Evolutionary conservation across 1,140 invertebrate genomes (phyloP).

Genomic region (Apis mellifera): DNA sequence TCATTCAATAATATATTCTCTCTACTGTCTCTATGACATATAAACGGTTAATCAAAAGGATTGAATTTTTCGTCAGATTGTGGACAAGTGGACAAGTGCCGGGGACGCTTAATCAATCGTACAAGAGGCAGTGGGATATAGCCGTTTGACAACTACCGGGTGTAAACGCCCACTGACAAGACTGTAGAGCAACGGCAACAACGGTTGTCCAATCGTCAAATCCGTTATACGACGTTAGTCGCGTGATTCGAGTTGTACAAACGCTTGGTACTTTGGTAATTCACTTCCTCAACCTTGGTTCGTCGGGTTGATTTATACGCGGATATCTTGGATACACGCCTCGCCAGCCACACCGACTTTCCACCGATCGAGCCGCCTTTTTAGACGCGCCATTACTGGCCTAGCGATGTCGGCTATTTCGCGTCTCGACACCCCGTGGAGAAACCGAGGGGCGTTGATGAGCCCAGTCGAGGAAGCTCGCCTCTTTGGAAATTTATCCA

Average conservation of each 20-base stretch:
- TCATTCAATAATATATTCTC: too few species aligned
- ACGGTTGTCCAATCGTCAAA: slow-evolving; percentile 54
- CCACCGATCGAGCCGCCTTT: neutral
- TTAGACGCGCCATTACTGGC: too few species aligned
- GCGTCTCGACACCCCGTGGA: neutral
- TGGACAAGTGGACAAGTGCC: slow-evolving; percentile 47
- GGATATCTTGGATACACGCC: neutral
- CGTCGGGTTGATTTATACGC: slow-evolving; percentile 40
- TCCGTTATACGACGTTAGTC: slow-evolving; percentile 46
- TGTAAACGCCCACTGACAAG: slow-evolving; percentile 53
- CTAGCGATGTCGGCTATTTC: neutral
- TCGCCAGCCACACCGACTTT: neutral
- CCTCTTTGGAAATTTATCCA: neutral
- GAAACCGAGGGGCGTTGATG: slow-evolving; percentile 18
- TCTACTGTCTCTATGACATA: too few species aligned
- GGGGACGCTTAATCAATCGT: slow-evolving; percentile 44
- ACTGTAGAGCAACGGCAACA: slow-evolving; percentile 44
- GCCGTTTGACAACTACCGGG: slow-evolving; percentile 56
- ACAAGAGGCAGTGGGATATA: slow-evolving; percentile 37
- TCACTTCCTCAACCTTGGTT: slow-evolving; percentile 14
- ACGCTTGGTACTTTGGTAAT: slow-evolving; percentile 16
- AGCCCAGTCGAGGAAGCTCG: slow-evolving; percentile 10
- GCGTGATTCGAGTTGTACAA: slow-evolving; percentile 25
- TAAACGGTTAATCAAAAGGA: too few species aligned
- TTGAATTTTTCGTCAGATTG: neutral